Evolutionary conservation across 2,888 invertebrate species (phyloP).

Genomic region (Dasypogon diadema): DNA sequence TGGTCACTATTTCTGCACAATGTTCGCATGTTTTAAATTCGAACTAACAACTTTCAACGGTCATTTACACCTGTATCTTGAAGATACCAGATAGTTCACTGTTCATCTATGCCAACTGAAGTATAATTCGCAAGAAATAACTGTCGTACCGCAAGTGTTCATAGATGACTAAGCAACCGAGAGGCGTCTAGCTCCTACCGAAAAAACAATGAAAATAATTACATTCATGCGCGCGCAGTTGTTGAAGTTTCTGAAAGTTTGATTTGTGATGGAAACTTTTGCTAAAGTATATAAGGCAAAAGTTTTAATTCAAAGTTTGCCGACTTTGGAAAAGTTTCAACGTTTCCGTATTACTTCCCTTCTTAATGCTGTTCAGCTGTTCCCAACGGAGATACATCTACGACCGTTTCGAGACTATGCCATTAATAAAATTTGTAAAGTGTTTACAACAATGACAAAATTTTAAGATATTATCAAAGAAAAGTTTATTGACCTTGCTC

Average conservation of each 20-base stretch:
- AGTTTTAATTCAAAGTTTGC: conserved; percentile 51
- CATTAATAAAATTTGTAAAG: conserved; percentile 49
- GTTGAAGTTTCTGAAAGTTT: conserved; percentile 48
- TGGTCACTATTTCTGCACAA: not conserved
- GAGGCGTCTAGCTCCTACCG: conserved; percentile 43
- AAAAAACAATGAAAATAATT: conserved; percentile 50
- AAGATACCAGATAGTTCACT: not conserved
- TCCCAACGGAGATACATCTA: conserved; percentile 35
- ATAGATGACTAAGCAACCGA: conserved; percentile 46
- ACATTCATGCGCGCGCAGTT: conserved; percentile 52
- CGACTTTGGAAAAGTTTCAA: conserved; percentile 52
- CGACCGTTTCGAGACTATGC: conserved; percentile 41
- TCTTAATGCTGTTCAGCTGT: conserved; percentile 45
- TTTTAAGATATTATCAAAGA: conserved; percentile 48
- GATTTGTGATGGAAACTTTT: conserved; percentile 51
- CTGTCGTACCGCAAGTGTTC: conserved; percentile 46
- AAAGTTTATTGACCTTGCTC: conserved; percentile 46
- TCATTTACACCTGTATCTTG: not conserved
- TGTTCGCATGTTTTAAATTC: not conserved
- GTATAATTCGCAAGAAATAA: conserved; percentile 28
- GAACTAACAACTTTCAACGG: not conserved
- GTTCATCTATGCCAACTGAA: not conserved
- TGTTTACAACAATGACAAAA: conserved; percentile 51
- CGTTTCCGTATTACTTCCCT: conserved; percentile 49
- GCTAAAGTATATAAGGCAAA: conserved; percentile 45